These are phyloP conservation scores for Sinelater perroti DNA, from an alignment of 2,888 invertebrate genomes.

Conservation along the genomic window DNA sequence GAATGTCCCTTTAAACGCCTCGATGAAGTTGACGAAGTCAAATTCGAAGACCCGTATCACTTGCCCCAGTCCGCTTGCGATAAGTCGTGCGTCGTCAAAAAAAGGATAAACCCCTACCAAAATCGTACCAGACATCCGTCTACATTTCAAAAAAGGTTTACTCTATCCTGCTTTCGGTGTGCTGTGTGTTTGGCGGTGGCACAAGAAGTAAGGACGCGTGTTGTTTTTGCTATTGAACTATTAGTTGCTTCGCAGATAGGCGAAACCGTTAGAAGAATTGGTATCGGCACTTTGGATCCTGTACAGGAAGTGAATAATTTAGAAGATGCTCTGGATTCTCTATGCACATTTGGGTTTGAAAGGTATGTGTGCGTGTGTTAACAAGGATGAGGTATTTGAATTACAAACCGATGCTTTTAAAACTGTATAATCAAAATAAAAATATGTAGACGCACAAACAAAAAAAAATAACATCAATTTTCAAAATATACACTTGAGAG, in stretches of 20 bases:
- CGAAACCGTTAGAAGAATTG: constrained; percentile 20
- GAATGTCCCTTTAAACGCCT: too few relatives aligned
- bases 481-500: too few relatives aligned
- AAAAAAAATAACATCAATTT: not conserved
- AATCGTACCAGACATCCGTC: not conserved
- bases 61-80: not conserved
- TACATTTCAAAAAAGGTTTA: constrained; percentile 14
- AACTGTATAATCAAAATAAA: not conserved
- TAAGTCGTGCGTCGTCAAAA: not conserved
- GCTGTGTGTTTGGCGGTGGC: constrained; percentile 43
- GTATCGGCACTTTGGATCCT: constrained; percentile 14
- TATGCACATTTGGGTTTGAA: constrained; percentile 40
- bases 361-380: constrained; percentile 31
- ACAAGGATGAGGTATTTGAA: not conserved
- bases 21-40: not conserved
- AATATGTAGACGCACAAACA: not conserved
- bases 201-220: constrained; percentile 42
- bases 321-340: constrained; percentile 19
- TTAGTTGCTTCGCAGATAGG: constrained; percentile 38
- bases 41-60: too few relatives aligned
- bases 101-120: constrained; percentile 35
- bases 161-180: constrained; percentile 42
- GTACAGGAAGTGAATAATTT: constrained; percentile 13
- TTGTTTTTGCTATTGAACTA: too few relatives aligned
- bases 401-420: not conserved